Conservation (phyloP, 2,797 vertebrate species). For the Peromyscus attwateri region DNA sequence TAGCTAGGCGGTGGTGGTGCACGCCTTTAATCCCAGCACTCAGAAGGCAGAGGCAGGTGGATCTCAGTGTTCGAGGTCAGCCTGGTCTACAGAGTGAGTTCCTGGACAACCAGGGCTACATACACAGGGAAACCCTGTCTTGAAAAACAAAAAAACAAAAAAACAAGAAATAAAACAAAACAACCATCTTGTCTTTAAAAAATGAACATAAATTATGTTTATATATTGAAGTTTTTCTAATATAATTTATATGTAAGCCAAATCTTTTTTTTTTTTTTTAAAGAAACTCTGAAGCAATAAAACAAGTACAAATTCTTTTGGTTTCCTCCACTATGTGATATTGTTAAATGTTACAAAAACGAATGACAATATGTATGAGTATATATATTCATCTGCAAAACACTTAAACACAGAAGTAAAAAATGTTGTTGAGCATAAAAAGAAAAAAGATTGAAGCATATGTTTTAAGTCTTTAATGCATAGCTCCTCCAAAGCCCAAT, state of each 20-base stretch:
- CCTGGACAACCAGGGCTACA: background rate
- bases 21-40: background rate
- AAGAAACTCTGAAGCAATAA: constrained; percentile 54
- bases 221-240: constrained; percentile 56
- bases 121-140: background rate
- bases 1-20: too few relatives aligned
- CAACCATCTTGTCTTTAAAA: constrained; percentile 21
- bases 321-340: constrained; percentile 24
- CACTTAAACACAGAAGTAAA: background rate
- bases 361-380: background rate
- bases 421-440: constrained; percentile 55
- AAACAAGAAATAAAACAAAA: background rate
- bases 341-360: background rate
- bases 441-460: constrained; percentile 23
- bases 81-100: background rate
- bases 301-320: constrained; percentile 17
- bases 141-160: background rate
- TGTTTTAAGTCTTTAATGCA: constrained; percentile 25
- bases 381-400: background rate
- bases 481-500: constrained; percentile 36
- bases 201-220: constrained; percentile 45
- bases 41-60: background rate
- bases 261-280: constrained; percentile 2
- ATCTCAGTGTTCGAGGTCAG: background rate
- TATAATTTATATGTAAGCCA: constrained; percentile 65